These are phyloP conservation scores for Dryobotodes eremita DNA, from an alignment of 2,888 invertebrate genomes.

Conservation along the genomic window DNA sequence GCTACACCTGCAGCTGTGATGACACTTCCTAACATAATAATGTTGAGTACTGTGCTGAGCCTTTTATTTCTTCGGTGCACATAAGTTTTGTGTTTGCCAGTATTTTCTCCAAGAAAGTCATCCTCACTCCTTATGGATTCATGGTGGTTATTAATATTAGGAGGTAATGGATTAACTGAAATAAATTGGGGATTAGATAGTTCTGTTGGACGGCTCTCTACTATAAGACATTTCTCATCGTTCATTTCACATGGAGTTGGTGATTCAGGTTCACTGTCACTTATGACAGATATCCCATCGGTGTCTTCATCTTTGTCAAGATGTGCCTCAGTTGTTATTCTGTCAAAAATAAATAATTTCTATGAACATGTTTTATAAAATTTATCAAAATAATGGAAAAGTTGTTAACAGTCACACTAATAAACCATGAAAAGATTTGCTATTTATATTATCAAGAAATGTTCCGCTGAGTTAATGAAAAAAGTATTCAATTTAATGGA, in stretches of 20 bases:
- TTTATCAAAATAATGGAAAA: neutral
- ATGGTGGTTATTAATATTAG: slow-evolving; percentile 71
- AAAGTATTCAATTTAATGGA: slow-evolving; percentile 14
- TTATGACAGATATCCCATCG: slow-evolving; percentile 89
- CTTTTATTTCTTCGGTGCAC: slow-evolving; percentile 88
- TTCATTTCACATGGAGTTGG: slow-evolving; percentile 74
- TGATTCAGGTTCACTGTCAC: slow-evolving; percentile 86
- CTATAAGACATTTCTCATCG: slow-evolving; percentile 70
- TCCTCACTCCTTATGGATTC: slow-evolving; percentile 77
- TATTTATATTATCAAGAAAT: neutral
- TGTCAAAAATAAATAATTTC: slow-evolving; percentile 64
- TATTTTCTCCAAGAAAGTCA: slow-evolving; percentile 80
- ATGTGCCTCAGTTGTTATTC: slow-evolving; percentile 70
- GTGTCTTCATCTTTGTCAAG: slow-evolving; percentile 88
- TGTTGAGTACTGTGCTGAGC: slow-evolving; percentile 86
- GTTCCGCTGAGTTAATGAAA: slow-evolving; percentile 1
- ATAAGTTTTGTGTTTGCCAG: slow-evolving; percentile 86
- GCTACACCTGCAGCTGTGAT: slow-evolving; percentile 89
- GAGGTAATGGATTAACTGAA: slow-evolving; percentile 69
- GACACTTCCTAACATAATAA: slow-evolving; percentile 87
- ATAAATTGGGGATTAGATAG: slow-evolving; percentile 70
- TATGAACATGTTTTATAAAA: neutral
- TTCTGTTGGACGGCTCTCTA: slow-evolving; percentile 74
- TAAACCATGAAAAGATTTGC: neutral
- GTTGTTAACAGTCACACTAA: slow-evolving; percentile 12